Conservation (phyloP, 2,113 vertebrate genomes). For the Trogon surrucura region DNA sequence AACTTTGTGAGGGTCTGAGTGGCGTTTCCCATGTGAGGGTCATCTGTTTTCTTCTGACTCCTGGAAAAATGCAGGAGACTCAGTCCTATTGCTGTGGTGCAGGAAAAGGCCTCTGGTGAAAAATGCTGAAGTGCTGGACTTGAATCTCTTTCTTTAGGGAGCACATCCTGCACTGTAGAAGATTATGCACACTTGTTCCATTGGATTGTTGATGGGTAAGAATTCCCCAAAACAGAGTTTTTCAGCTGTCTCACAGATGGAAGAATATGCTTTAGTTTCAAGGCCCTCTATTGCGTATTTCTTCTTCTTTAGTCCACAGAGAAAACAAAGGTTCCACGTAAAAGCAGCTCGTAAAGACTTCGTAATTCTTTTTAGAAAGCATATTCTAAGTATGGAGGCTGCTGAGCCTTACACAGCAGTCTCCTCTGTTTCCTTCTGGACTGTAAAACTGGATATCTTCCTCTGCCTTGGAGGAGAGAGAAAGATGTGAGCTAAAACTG, state of each 20-base stretch:
- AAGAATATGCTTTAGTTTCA: conserved; percentile 11
- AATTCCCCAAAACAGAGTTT: background rate
- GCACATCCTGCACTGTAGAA: background rate
- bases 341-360: conserved; percentile 44
- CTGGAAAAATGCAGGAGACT: background rate
- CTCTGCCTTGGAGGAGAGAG: background rate
- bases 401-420: background rate
- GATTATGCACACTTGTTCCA: background rate
- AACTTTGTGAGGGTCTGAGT: background rate
- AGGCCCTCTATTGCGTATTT: conserved; percentile 8
- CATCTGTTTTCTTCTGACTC: background rate
- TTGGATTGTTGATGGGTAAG: background rate
- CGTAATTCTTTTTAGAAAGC: background rate
- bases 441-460: conserved; percentile 7
- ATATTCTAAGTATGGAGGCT: background rate
- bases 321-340: conserved; percentile 20
- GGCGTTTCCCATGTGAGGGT: background rate
- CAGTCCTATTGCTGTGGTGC: background rate
- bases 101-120: background rate
- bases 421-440: conserved; percentile 16
- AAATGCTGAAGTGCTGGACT: background rate
- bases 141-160: background rate
- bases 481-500: background rate
- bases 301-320: conserved; percentile 14
- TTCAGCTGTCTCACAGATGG: conserved; percentile 1